phyloP scores from a whole-genome alignment of 2,113 vertebrate genomes.

The Entosphenus tridentatus region DNA sequence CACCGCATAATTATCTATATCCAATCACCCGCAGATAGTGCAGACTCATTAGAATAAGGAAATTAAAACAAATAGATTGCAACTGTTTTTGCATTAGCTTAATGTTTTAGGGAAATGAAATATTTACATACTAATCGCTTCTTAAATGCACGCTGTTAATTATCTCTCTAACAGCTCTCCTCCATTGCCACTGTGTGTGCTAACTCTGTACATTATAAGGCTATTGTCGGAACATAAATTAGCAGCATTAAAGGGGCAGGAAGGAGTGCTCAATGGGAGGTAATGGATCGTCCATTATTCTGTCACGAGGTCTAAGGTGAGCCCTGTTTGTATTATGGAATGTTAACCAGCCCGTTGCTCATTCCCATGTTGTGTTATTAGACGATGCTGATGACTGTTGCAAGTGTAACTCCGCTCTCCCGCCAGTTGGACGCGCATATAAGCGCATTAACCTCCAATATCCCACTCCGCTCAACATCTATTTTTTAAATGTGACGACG shows the following conservation, averaged over 20 bases:
- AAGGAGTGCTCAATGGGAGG: not conserved
- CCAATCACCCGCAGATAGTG: too few species aligned
- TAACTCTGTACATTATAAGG: not conserved
- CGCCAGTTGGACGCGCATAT: too few species aligned
- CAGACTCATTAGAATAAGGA: too few species aligned
- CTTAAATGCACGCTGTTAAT: slow-evolving; percentile 5
- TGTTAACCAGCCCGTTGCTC: slow-evolving; percentile 1
- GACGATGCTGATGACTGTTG: too few species aligned
- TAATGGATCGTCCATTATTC: slow-evolving; percentile 4
- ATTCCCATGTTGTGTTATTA: too few species aligned
- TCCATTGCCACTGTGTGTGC: not conserved
- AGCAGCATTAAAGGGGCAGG: slow-evolving; percentile 4
- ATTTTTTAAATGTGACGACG: too few species aligned
- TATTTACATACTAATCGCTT: slow-evolving; percentile 5
- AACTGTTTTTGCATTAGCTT: slow-evolving; percentile 6
- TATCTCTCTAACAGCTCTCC: slow-evolving; percentile 1
- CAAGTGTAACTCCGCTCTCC: too few species aligned
- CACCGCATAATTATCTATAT: too few species aligned
- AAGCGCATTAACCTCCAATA: too few species aligned
- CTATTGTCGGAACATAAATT: slow-evolving; percentile 4
- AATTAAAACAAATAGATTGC: not conserved
- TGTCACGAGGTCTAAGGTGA: not conserved
- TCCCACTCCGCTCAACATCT: too few species aligned
- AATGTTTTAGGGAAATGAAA: slow-evolving; percentile 2
- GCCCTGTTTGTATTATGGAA: slow-evolving; percentile 1